Conservation (phyloP, 2,797 vertebrate species). For the Lepus townsendii region DNA sequence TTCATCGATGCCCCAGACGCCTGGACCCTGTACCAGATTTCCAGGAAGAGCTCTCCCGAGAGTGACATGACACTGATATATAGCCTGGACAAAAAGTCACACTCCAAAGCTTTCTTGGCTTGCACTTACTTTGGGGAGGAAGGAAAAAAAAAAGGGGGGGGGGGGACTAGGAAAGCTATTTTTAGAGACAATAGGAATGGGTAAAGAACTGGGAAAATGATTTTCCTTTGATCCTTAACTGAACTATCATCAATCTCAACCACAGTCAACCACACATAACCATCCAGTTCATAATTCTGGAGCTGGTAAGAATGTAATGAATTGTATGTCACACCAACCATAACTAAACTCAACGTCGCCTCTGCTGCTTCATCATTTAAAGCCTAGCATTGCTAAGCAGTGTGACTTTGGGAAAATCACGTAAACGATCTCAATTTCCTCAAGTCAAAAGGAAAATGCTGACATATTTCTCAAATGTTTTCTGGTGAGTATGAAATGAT, state of each 20-base stretch:
- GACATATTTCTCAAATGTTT: slow-evolving; percentile 21
- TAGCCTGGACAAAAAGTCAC: slow-evolving; percentile 4
- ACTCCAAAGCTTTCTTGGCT: slow-evolving; percentile 62
- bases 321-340: background rate
- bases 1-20: background rate
- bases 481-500: background rate
- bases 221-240: slow-evolving; percentile 81
- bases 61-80: background rate
- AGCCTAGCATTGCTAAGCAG: background rate
- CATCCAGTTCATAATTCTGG: background rate
- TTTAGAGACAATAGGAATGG: slow-evolving; percentile 30
- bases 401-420: slow-evolving; percentile 18
- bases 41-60: background rate
- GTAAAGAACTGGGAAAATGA: slow-evolving; percentile 52
- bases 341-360: background rate
- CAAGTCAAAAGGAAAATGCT: slow-evolving; percentile 45
- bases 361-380: background rate
- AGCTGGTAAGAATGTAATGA: slow-evolving; percentile 26
- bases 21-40: too few relatives aligned
- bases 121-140: slow-evolving; percentile 11
- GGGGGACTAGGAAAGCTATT: background rate
- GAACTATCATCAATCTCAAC: slow-evolving; percentile 70
- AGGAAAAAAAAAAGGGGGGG: background rate
- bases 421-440: slow-evolving; percentile 8
- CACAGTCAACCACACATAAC: slow-evolving; percentile 38